These are phyloP conservation scores for Pseudocheirus occidentalis DNA, from an alignment of 2,797 vertebrate species.

Conservation along the genomic window DNA sequence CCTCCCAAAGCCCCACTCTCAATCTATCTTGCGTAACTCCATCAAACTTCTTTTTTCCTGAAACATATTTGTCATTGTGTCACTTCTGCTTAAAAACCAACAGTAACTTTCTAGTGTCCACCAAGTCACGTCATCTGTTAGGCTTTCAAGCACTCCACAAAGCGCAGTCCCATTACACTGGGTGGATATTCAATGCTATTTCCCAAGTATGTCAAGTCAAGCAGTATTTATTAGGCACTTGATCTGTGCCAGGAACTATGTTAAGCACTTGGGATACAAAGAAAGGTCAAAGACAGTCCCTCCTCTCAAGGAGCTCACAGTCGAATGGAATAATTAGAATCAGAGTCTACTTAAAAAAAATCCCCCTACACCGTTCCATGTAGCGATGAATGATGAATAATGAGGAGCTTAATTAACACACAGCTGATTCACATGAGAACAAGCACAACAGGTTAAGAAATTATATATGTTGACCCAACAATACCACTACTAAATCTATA, in stretches of 20 bases:
- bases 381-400: neutral
- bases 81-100: neutral
- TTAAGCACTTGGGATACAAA: neutral
- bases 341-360: neutral
- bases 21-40: neutral
- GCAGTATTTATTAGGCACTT: neutral
- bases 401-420: neutral
- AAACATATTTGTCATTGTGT: neutral
- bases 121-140: neutral
- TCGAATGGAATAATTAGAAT: neutral
- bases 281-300: neutral
- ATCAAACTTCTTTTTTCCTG: neutral
- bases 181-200: neutral
- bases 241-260: neutral
- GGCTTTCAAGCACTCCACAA: neutral
- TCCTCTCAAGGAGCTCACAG: neutral
- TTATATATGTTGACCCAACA: neutral
- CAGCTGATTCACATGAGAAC: neutral
- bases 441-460: neutral
- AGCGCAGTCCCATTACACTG: neutral
- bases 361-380: neutral
- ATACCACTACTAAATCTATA: no score
- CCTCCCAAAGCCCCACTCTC: neutral
- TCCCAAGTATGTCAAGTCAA: neutral
- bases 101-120: neutral